Base-by-base conservation (phyloP, 2,888 invertebrate genomes). In the Drosophila anceps region DNA sequence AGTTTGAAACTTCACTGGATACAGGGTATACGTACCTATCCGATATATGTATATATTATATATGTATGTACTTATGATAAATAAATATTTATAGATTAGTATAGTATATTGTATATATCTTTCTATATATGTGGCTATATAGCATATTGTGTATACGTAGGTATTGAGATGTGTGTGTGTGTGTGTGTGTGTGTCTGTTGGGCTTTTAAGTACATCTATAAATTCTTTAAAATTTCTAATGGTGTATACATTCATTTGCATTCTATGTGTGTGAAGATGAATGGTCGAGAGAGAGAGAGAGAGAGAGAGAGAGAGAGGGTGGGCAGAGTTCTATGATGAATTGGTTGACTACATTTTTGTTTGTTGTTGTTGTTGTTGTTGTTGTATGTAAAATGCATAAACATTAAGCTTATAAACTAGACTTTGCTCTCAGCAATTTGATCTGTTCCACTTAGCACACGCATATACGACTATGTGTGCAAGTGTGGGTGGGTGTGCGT, bases 201-300 rank as follows among this genome's bases (percentile, higher is more conserved):
- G 71, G 80, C 64, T 58, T 60, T 66, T 70, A 73, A 81, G 79
- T 87, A 90, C 90, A 83, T 83, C 83, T 86, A 86, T 86, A 86
- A 86, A 86, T 86, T 86, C 86, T 80, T 88, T 79, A 70, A 76
- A 85, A 77, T 74, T 76, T 81, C 82, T 89, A 85, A 72, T 89
- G 69, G 73, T 82, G 90, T 88, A 83, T 90, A 85, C 90, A 79
- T 85, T 77, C 44, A 84, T 76, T 76, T 63, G 33, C 54, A 54
- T 29, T 55, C 33, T 15, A 9, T 53, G 29, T 31, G 31, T 53
- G 2, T 35, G 41, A 48, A 6, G 27, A 5, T 9, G 43, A 20
- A 20, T 39, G 4, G 29, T n/a, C 6, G 35, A 39, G 59, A 24
- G 39, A 46, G 4, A 8, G 35, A 39, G 59, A 24, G 39, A 46